phyloP scores from a whole-genome alignment of 2,888 invertebrate species.

The Timema podura region DNA sequence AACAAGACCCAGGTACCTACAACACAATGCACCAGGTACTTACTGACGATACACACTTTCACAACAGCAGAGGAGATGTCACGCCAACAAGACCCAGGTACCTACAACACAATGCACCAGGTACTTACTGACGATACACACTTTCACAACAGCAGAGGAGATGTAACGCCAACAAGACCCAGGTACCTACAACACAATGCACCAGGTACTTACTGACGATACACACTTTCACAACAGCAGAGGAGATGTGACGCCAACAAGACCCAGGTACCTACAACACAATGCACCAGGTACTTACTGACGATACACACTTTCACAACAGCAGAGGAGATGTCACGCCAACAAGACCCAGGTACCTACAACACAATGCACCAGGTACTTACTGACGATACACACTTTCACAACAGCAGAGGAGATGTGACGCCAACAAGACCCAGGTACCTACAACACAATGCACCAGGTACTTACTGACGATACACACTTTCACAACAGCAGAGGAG shows the following conservation, averaged over 20 bases:
- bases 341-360: conserved; percentile 41
- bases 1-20: conserved; percentile 41
- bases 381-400: too few relatives aligned
- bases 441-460: conserved; percentile 37
- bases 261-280: conserved; percentile 40
- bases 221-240: conserved; percentile 6
- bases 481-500: conserved; percentile 25
- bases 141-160: conserved; percentile 18
- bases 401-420: conserved; percentile 25
- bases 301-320: too few relatives aligned
- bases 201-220: too few relatives aligned
- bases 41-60: too few relatives aligned
- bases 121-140: too few relatives aligned
- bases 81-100: conserved; percentile 41
- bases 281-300: too few relatives aligned
- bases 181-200: conserved; percentile 38
- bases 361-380: too few relatives aligned
- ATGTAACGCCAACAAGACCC: conserved; percentile 39
- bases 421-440: conserved; percentile 41
- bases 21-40: background rate
- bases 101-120: conserved; percentile 32
- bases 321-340: conserved; percentile 35
- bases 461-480: too few relatives aligned
- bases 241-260: conserved; percentile 37
- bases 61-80: conserved; percentile 23